phyloP scores from a whole-genome alignment of 2,113 vertebrate species.

The Neopipo cinnamomea region DNA sequence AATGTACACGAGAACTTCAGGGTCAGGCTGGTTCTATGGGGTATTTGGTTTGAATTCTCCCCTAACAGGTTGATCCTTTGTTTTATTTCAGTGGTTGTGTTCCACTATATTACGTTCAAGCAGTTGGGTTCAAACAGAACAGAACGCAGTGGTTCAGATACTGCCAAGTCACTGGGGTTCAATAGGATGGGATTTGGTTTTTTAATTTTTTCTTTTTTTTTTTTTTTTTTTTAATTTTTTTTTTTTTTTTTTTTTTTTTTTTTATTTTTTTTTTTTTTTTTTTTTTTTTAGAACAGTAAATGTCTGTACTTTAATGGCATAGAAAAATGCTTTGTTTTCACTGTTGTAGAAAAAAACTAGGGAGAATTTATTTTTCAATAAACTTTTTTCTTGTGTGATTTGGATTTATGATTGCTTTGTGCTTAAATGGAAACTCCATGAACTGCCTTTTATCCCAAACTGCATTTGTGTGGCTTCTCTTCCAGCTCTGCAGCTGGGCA shows the following conservation, averaged over 20 bases:
- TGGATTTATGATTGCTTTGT: constrained; percentile 52
- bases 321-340: constrained; percentile 76
- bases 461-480: neutral
- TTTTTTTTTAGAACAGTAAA: constrained; percentile 49
- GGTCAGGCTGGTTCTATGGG: neutral
- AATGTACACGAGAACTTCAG: neutral
- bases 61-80: neutral
- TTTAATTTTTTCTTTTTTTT: neutral
- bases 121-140: constrained; percentile 45
- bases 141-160: constrained; percentile 25
- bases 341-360: constrained; percentile 84
- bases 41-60: neutral
- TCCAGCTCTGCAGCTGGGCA: neutral
- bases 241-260: neutral
- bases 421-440: neutral
- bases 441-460: neutral
- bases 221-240: neutral
- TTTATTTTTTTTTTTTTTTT: no score
- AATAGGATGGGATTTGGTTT: neutral
- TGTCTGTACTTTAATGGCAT: constrained; percentile 72
- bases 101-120: constrained; percentile 65
- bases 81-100: constrained; percentile 39
- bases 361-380: constrained; percentile 98
- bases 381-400: constrained; percentile 86
- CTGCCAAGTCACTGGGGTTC: constrained; percentile 47